phyloP scores from a whole-genome alignment of 2,888 invertebrate species.

The Willowsia nigromaculata region DNA sequence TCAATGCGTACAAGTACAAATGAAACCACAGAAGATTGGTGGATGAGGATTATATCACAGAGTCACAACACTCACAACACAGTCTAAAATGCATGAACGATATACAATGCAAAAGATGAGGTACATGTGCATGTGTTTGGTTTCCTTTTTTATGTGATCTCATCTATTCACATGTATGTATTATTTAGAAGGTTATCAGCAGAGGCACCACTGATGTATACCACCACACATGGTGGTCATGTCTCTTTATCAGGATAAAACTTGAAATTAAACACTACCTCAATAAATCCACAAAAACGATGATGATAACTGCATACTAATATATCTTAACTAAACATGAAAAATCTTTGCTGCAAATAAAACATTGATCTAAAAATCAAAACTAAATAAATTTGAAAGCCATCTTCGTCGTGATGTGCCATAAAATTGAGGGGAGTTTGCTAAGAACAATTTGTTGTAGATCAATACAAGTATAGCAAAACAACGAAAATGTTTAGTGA shows the following conservation, averaged over 20 bases:
- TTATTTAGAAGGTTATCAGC: constrained; percentile 37
- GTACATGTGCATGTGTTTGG: constrained; percentile 21
- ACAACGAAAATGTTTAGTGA: constrained; percentile 60
- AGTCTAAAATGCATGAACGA: neutral
- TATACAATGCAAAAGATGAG: no score
- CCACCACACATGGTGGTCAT: no score
- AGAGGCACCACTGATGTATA: no score
- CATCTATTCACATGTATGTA: constrained; percentile 21
- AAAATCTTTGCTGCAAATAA: neutral
- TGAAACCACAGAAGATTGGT: no score
- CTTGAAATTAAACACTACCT: neutral
- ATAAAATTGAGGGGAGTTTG: neutral
- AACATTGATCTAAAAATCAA: neutral
- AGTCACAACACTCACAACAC: no score
- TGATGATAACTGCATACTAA: neutral
- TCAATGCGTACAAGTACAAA: no score
- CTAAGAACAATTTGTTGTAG: neutral
- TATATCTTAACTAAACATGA: neutral
- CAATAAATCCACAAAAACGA: neutral
- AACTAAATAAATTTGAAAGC: neutral
- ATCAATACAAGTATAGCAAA: neutral
- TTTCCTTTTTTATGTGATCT: constrained; percentile 9
- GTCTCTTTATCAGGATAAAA: neutral
- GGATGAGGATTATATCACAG: no score
- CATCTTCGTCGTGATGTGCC: neutral